Conservation (phyloP, 2,797 vertebrate genomes). For the Columba guinea region DNA sequence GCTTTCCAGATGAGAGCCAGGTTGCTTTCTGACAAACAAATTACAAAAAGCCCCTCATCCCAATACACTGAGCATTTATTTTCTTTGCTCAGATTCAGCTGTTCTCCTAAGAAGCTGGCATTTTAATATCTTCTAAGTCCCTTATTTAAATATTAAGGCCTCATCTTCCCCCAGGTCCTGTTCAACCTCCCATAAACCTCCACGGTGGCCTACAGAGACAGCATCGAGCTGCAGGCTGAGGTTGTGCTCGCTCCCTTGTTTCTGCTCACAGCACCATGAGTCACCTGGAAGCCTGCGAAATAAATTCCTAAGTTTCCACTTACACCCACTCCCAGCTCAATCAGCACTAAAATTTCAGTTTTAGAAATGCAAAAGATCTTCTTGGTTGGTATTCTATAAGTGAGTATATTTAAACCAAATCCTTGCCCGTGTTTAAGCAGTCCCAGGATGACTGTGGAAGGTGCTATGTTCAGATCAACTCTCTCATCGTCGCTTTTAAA, state of each 20-base stretch:
- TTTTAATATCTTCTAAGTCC: not conserved
- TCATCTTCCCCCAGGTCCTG: not conserved
- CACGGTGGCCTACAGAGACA: not conserved
- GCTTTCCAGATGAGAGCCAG: not conserved
- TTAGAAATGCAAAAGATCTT: not conserved
- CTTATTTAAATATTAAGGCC: slow-evolving; percentile 1
- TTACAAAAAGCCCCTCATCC: not conserved
- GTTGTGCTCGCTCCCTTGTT: not conserved
- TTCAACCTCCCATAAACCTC: not conserved
- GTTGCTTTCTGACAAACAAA: not conserved
- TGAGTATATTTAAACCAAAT: not conserved
- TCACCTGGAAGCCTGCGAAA: not conserved
- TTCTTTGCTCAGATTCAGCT: not conserved
- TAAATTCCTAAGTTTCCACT: not conserved
- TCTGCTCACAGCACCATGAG: not conserved
- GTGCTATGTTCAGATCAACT: not conserved
- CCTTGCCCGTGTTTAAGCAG: not conserved
- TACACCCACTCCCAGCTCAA: not conserved
- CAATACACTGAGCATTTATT: not conserved
- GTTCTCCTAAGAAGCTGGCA: not conserved
- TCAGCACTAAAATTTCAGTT: not conserved
- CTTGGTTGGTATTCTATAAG: not conserved
- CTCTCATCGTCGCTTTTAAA: not conserved
- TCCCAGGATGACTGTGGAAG: not conserved
- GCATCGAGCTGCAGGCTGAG: not conserved